A percentile compares a stretch with the other conserved stretches of the same genome.
phyloP scores from a whole-genome alignment of 2,113 vertebrate species.

The Gasterosteus nipponicus region DNA sequence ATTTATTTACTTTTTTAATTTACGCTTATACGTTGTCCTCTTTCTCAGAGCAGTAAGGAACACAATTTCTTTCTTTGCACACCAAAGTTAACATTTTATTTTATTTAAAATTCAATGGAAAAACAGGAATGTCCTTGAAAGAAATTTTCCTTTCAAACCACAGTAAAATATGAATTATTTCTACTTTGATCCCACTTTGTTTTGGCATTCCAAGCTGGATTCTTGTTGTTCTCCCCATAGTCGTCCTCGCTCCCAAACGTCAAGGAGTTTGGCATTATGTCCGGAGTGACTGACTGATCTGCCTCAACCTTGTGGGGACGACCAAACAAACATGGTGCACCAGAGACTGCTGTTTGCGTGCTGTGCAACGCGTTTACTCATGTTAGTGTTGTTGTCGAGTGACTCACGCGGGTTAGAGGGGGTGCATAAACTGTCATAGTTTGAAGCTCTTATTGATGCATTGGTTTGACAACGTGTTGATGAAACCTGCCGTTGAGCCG shows the following conservation, averaged over 20 bases:
- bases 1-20: background rate
- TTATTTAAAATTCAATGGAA: background rate
- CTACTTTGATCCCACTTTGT: background rate
- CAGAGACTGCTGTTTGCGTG: background rate
- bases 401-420: background rate
- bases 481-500: background rate
- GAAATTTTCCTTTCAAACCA: background rate
- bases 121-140: conserved; percentile 1
- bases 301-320: too few relatives aligned
- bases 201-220: background rate
- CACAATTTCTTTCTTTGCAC: background rate
- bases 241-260: too few relatives aligned
- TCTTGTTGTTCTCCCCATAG: background rate
- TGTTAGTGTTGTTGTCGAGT: background rate
- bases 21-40: background rate
- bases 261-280: background rate
- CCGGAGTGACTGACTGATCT: background rate
- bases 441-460: background rate
- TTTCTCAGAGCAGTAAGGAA: background rate
- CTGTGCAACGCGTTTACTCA: background rate
- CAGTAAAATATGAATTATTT: background rate
- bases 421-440: background rate
- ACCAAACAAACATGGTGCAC: too few relatives aligned
- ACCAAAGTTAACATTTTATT: background rate
- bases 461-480: background rate